These are phyloP conservation scores for Acanthisitta chloris DNA, from an alignment of 2,113 vertebrate species.

Conservation along the genomic window DNA sequence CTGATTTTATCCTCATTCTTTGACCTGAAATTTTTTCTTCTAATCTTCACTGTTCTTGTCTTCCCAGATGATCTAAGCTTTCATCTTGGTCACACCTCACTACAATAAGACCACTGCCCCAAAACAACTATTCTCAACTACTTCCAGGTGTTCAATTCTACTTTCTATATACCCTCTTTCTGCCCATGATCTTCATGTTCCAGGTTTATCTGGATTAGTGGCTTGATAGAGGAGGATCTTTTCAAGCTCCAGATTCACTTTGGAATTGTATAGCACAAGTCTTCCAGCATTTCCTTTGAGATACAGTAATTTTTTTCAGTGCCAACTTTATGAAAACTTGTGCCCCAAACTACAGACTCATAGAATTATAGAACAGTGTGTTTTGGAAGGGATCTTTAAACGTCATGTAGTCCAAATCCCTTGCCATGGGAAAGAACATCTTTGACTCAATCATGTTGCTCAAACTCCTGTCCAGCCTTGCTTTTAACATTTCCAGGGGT, in stretches of 20 bases:
- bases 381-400: not conserved
- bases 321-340: not conserved
- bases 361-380: not conserved
- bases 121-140: not conserved
- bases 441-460: rapidly evolving
- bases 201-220: not conserved
- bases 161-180: not conserved
- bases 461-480: not conserved
- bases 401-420: rapidly evolving
- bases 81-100: not conserved
- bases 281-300: not conserved
- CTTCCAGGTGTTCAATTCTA: not conserved
- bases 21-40: not conserved
- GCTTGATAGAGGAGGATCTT: not conserved
- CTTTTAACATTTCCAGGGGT: not conserved
- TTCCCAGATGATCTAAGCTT: not conserved
- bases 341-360: not conserved
- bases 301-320: not conserved
- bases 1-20: not conserved
- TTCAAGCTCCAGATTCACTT: not conserved
- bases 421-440: not conserved
- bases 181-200: not conserved
- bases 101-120: not conserved
- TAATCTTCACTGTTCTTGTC: not conserved
- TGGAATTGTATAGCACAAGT: not conserved